A percentile compares a stretch with the other conserved stretches of the same genome.
These are phyloP conservation scores for Drosophila pseudotakahashii DNA, from an alignment of 2,888 invertebrate species.

Conservation along the genomic window DNA sequence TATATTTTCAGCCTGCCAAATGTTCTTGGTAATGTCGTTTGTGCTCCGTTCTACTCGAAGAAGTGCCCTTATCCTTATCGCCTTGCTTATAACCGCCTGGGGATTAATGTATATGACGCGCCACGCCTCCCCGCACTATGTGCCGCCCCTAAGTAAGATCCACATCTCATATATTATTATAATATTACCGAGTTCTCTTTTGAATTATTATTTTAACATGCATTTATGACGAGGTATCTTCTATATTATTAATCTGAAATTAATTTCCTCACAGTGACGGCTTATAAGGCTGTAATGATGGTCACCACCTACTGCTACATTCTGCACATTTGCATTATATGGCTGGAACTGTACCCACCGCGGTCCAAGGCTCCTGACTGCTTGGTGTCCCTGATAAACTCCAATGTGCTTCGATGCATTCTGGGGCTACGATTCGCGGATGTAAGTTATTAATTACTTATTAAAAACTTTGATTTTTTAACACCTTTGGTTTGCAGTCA, in stretches of 20 bases:
- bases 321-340: constrained; percentile 77
- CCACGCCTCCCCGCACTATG: constrained; percentile 79
- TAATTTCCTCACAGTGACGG: constrained; percentile 60
- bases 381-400: constrained; percentile 68
- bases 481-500: constrained; percentile 56
- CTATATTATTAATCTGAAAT: no score
- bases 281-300: constrained; percentile 75
- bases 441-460: constrained; percentile 61
- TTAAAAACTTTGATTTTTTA: not conserved
- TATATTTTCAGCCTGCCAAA: constrained; percentile 66
- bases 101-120: constrained; percentile 79
- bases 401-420: constrained; percentile 64
- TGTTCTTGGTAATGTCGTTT: constrained; percentile 79
- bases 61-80: constrained; percentile 76
- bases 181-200: no score
- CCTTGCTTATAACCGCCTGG: constrained; percentile 70
- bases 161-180: no score
- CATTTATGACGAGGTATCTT: no score
- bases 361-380: constrained; percentile 62
- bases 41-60: constrained; percentile 77
- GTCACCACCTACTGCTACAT: constrained; percentile 74
- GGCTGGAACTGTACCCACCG: constrained; percentile 82
- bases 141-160: constrained; percentile 79
- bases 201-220: no score
- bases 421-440: constrained; percentile 74